phyloP scores from a whole-genome alignment of 2,113 vertebrate species.

The Micronycteris hirsuta region DNA sequence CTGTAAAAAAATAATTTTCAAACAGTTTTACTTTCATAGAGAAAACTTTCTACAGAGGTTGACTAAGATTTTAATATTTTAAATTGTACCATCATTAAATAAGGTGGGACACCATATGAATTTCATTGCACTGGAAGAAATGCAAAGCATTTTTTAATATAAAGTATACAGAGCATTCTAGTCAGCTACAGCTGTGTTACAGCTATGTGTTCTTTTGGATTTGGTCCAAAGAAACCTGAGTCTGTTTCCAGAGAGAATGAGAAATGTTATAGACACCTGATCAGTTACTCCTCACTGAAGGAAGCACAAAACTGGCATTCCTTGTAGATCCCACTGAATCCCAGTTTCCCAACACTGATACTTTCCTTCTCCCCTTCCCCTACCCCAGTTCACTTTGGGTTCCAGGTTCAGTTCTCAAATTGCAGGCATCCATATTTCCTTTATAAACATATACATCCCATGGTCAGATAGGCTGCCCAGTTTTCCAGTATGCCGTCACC shows the following conservation, averaged over 20 bases:
- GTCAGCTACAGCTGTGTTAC: conserved; percentile 87
- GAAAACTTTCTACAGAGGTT: conserved; percentile 82
- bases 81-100: conserved; percentile 85
- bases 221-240: conserved; percentile 92
- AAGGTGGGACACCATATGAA: conserved; percentile 82
- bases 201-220: conserved; percentile 88
- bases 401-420: conserved; percentile 64
- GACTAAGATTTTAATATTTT: conserved; percentile 78
- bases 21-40: conserved; percentile 82
- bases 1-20: conserved; percentile 88
- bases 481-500: conserved; percentile 86
- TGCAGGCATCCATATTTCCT: conserved; percentile 53
- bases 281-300: conserved; percentile 74
- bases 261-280: conserved; percentile 81
- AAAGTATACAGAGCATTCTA: conserved; percentile 85
- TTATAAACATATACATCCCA: conserved; percentile 60
- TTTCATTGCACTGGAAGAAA: conserved; percentile 88
- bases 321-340: conserved; percentile 67
- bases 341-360: conserved; percentile 65
- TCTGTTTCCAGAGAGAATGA: conserved; percentile 85
- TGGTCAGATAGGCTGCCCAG: conserved; percentile 60
- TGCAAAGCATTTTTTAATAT: conserved; percentile 86
- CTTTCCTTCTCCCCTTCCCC: conserved; percentile 53
- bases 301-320: conserved; percentile 64
- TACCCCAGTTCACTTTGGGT: conserved; percentile 52